phyloP scores from a whole-genome alignment of 2,888 invertebrate genomes.

The Cyaniris semiargus region DNA sequence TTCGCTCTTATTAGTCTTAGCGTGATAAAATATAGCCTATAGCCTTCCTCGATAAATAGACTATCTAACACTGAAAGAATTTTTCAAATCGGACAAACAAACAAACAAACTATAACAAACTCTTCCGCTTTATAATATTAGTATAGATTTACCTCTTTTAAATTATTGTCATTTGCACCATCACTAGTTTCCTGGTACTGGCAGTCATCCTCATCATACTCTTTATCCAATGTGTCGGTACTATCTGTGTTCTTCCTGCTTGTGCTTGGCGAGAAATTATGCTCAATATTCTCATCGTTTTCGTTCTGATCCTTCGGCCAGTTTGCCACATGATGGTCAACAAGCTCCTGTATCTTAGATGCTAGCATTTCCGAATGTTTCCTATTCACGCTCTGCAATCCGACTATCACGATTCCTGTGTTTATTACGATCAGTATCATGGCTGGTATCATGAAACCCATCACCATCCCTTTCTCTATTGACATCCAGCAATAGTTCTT shows the following conservation, averaged over 20 bases:
- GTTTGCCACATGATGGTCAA: constrained; percentile 68
- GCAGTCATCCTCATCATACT: constrained; percentile 67
- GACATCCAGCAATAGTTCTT: constrained; percentile 89
- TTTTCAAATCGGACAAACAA: no score
- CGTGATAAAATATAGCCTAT: no score
- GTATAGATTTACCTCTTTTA: constrained; percentile 49
- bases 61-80: no score
- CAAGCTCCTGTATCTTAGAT: constrained; percentile 69
- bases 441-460: constrained; percentile 87
- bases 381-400: constrained; percentile 70
- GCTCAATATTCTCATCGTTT: constrained; percentile 63
- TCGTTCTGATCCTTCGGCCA: constrained; percentile 65
- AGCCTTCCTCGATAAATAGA: no score
- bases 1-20: no score
- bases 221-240: constrained; percentile 68
- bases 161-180: constrained; percentile 44
- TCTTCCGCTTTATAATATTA: no score
- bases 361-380: constrained; percentile 72
- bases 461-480: constrained; percentile 87
- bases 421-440: constrained; percentile 84
- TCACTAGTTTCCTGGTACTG: constrained; percentile 56
- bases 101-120: no score
- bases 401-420: constrained; percentile 80
- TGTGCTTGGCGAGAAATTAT: constrained; percentile 64
- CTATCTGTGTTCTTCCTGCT: constrained; percentile 72